Percentiles rank a stretch among this genome's conserved stretches.
These are phyloP conservation scores for Rosalia funebris DNA, from an alignment of 2,888 invertebrate genomes.

Conservation along the genomic window DNA sequence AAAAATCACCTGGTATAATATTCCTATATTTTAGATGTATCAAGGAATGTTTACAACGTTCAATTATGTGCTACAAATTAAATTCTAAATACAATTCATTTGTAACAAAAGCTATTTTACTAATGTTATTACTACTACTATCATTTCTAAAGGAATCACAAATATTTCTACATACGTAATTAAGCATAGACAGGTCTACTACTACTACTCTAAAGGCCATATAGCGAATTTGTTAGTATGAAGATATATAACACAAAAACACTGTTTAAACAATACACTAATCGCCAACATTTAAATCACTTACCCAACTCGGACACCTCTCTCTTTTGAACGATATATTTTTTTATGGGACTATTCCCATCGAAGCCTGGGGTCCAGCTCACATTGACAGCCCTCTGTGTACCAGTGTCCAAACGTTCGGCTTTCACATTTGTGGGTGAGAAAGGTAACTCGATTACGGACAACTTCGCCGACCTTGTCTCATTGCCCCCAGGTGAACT, in stretches of 20 bases:
- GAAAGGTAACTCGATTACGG: constrained; percentile 95
- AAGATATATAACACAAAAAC: constrained; percentile 56
- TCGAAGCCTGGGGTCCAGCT: constrained; percentile 97
- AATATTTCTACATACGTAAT: background rate
- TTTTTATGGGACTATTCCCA: constrained; percentile 94
- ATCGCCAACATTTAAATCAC: constrained; percentile 43
- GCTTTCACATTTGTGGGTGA: constrained; percentile 91
- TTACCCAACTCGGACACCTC: constrained; percentile 88
- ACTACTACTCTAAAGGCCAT: constrained; percentile 1
- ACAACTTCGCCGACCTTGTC: constrained; percentile 82
- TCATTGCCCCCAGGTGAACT: constrained; percentile 93
- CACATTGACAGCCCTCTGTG: constrained; percentile 85
- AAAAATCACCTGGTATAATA: too few relatives aligned
- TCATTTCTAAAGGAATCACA: too few relatives aligned
- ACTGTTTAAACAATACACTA: constrained; percentile 46
- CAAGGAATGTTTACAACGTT: too few relatives aligned
- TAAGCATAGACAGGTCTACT: background rate
- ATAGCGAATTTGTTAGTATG: constrained; percentile 26
- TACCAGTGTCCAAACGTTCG: constrained; percentile 69
- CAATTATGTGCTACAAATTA: too few relatives aligned
- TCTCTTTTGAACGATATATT: constrained; percentile 91
- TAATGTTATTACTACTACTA: too few relatives aligned
- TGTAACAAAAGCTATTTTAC: too few relatives aligned
- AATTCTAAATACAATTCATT: too few relatives aligned
- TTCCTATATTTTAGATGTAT: too few relatives aligned